Base-by-base conservation (phyloP, 2,888 invertebrate genomes). In the Trisateles emortualis region DNA sequence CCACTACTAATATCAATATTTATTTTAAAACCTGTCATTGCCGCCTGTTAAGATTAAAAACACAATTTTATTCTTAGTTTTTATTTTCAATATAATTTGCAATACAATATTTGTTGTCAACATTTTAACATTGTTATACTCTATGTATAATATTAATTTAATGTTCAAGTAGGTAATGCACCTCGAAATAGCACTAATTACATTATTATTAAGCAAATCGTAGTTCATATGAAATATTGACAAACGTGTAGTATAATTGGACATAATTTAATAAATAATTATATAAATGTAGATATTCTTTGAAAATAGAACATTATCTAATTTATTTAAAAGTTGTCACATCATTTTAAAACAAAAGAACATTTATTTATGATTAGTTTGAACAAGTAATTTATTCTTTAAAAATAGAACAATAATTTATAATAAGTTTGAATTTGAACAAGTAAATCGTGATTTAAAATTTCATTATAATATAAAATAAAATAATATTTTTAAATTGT, bases 61-160 rank as follows among this genome's bases (percentile, higher is more conserved):
- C 17, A n/a, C 9, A 24, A 40, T n/a, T 38, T 22, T 42, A 47
- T 11, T 36, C 24, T 16, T 26, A 11, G 14, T 36, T 47, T 69
- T 70, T 71, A 68, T 68, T 72, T 59, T 66, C 42, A 73, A 68
- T 55, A 69, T 59, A 53, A 70, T 60, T 61, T 64, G 64, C 55
- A 58, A 65, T 69, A 69, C 70, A 75, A 74, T 75, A 73, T 71
- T n/a, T 74, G 81, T 79, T 81, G 76, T 82, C 79, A 82, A 83
- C 79, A 78, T 79, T 81, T 78, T 66, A 63, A 68, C 67, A 69
- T 57, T 29, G 30, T 69, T 65, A 60, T 52, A 60, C 41, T 46
- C 30, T 60, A 51, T 26, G 9, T 50, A 22, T 51, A 51, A 16
- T 35, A 53, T 60, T 42, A 44, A 17, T 54, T 44, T 59, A 46